These are phyloP conservation scores for Augiades crinisus DNA, from an alignment of 2,888 invertebrate genomes.

Conservation along the genomic window DNA sequence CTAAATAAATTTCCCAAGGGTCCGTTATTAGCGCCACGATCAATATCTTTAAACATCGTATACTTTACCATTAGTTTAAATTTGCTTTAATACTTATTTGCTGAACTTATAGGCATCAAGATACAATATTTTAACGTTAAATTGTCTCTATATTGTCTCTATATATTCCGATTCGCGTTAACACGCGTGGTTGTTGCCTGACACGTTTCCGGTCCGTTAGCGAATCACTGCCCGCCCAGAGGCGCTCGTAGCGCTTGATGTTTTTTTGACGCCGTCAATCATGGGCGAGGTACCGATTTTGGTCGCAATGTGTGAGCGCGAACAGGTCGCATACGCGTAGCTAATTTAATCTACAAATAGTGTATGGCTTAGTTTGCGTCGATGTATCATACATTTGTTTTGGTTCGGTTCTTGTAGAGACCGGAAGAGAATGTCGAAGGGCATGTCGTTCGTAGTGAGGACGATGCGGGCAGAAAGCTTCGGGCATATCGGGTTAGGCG, in stretches of 20 bases:
- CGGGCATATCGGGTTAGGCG: slow-evolving; percentile 30
- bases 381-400: slow-evolving; percentile 10
- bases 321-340: no score
- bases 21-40: no score
- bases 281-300: slow-evolving; percentile 33
- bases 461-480: slow-evolving; percentile 19
- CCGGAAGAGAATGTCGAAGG: slow-evolving; percentile 6
- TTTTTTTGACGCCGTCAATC: slow-evolving; percentile 33
- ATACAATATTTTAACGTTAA: no score
- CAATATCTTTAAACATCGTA: no score
- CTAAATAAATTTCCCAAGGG: no score
- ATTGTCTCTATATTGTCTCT: no score
- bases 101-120: no score
- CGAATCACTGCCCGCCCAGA: neutral
- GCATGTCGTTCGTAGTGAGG: neutral
- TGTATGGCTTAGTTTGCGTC: slow-evolving; percentile 9
- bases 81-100: no score
- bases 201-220: slow-evolving; percentile 35
- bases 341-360: no score
- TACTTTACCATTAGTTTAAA: no score
- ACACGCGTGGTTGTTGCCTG: slow-evolving; percentile 34
- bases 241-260: neutral
- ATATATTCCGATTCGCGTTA: neutral
- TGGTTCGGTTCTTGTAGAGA: neutral
- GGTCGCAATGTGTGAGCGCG: no score